These are phyloP conservation scores for Entelurus aequoreus DNA, from an alignment of 2,113 vertebrate species.

Conservation along the genomic window DNA sequence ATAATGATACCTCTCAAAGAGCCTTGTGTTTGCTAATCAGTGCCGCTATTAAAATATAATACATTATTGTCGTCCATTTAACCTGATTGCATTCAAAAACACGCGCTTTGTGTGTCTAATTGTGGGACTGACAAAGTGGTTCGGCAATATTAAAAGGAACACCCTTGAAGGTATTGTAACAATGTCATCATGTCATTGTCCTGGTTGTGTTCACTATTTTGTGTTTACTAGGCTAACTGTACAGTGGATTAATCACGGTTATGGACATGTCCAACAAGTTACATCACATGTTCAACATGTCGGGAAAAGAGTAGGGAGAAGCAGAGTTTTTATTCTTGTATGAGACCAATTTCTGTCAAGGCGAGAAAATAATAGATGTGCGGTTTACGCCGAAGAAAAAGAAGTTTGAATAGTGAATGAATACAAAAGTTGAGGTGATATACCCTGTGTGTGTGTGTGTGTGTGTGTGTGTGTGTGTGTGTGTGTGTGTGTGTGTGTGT, in stretches of 20 bases:
- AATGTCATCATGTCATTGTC: background rate
- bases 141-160: slow-evolving; percentile 20
- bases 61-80: slow-evolving; percentile 8
- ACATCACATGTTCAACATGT: background rate
- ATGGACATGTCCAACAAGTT: no score
- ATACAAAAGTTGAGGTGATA: no score
- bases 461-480: no score
- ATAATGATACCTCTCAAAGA: slow-evolving; percentile 63
- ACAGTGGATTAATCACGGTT: slow-evolving; percentile 25
- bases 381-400: no score
- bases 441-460: no score
- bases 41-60: slow-evolving; percentile 56
- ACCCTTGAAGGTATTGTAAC: slow-evolving; percentile 51
- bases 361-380: background rate
- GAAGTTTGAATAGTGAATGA: no score
- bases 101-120: no score
- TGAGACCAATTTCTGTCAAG: slow-evolving; percentile 34
- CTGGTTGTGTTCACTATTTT: slow-evolving; percentile 23
- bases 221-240: slow-evolving; percentile 47
- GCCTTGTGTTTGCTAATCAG: slow-evolving; percentile 66
- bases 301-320: background rate
- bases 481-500: no score
- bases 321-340: background rate
- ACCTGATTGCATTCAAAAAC: no score
- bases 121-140: slow-evolving; percentile 1